A percentile compares a stretch with the other conserved stretches of the same genome.
Evolutionary conservation across 2,888 invertebrate species (phyloP).

Genomic region (Rosalia funebris): DNA sequence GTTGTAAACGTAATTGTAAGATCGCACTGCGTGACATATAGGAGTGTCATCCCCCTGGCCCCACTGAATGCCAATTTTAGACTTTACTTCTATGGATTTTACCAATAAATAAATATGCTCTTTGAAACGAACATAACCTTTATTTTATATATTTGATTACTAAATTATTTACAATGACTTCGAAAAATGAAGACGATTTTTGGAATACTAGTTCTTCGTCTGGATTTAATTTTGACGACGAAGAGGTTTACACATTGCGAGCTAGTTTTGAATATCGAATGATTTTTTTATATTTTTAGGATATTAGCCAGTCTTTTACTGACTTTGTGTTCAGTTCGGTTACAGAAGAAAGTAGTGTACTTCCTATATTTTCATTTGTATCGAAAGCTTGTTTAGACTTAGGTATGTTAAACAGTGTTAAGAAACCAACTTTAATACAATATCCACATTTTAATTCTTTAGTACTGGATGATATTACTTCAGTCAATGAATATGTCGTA

Average conservation of each 20-base stretch:
- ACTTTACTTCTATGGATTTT: no score
- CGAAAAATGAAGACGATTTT: conserved; percentile 72
- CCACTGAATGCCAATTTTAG: no score
- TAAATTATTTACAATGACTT: conserved; percentile 34
- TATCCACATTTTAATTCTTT: conserved; percentile 33
- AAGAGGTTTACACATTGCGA: conserved; percentile 63
- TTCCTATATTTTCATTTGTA: conserved; percentile 57
- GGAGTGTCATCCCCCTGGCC: no score
- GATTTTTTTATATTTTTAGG: conserved; percentile 30
- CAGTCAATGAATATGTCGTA: conserved; percentile 42
- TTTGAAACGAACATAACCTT: conserved; percentile 23
- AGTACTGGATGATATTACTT: conserved; percentile 65
- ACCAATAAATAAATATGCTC: no score
- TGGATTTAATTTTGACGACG: conserved; percentile 83
- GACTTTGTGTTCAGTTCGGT: conserved; percentile 31
- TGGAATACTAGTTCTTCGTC: conserved; percentile 81
- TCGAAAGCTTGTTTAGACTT: conserved; percentile 54
- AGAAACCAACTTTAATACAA: not conserved
- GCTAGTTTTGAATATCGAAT: conserved; percentile 1
- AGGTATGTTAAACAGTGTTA: conserved; percentile 9
- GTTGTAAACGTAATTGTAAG: no score
- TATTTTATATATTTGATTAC: not conserved
- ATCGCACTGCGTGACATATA: no score
- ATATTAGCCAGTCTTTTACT: conserved; percentile 18
- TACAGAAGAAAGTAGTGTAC: conserved; percentile 47